Conservation (phyloP, 2,888 invertebrate species). For the Tiliacea aurago region DNA sequence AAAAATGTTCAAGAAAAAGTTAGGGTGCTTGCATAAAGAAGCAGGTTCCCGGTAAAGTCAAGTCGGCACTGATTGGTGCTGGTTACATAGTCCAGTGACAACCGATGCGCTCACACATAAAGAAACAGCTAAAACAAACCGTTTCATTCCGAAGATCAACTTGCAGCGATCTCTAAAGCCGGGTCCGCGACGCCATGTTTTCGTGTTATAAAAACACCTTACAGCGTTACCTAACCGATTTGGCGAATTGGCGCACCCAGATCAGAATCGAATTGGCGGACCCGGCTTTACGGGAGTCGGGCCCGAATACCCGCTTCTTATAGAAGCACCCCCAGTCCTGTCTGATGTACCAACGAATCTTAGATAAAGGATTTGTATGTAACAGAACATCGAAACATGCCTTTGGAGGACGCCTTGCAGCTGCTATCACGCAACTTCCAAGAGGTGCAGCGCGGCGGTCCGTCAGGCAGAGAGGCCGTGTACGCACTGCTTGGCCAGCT, state of each 20-base stretch:
- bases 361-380: not conserved
- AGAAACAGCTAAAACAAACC: not conserved
- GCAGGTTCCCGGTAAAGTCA: not conserved
- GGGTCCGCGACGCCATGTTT: too few relatives aligned
- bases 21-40: not conserved
- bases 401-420: slow-evolving; percentile 96
- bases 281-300: too few relatives aligned
- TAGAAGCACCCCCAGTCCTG: too few relatives aligned
- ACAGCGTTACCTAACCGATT: too few relatives aligned
- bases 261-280: too few relatives aligned
- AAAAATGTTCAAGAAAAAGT: not conserved
- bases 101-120: not conserved
- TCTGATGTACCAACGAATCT: not conserved
- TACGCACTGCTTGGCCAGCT: slow-evolving; percentile 94
- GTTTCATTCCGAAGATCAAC: not conserved
- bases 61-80: not conserved
- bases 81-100: not conserved
- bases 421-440: slow-evolving; percentile 93
- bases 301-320: too few relatives aligned
- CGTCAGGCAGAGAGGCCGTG: slow-evolving; percentile 91
- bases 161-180: not conserved
- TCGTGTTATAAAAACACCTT: too few relatives aligned
- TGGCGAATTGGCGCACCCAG: too few relatives aligned
- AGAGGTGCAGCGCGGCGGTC: slow-evolving; percentile 89
- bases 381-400: slow-evolving; percentile 98